These are phyloP conservation scores for Torymus auratus DNA, from an alignment of 2,888 invertebrate genomes.

Conservation along the genomic window DNA sequence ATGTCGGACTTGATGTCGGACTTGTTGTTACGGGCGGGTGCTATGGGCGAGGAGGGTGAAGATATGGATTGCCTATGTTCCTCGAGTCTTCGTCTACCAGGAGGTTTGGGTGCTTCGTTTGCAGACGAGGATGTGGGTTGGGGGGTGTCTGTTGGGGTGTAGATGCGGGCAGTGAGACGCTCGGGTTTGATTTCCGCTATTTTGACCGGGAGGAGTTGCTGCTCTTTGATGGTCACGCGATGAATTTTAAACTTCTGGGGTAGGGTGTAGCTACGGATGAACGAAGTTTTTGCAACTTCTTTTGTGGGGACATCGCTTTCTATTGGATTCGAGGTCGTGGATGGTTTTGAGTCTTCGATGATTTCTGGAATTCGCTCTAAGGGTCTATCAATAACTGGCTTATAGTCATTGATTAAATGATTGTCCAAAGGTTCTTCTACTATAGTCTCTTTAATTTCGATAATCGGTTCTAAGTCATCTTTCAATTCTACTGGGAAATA, in stretches of 20 bases:
- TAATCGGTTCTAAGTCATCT: not conserved
- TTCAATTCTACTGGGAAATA: not conserved
- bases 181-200: conserved; percentile 39
- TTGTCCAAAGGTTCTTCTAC: not conserved
- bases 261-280: not conserved
- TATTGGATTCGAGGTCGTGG: no score
- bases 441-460: not conserved
- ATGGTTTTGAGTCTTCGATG: not conserved
- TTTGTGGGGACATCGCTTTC: no score
- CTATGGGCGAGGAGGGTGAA: conserved; percentile 33
- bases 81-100: conserved; percentile 60
- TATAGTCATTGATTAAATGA: not conserved
- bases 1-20: conserved; percentile 3
- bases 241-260: not conserved
- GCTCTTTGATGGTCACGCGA: conserved; percentile 28
- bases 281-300: no score
- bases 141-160: not conserved
- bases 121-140: not conserved
- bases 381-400: not conserved
- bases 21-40: conserved; percentile 7
- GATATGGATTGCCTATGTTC: conserved; percentile 24
- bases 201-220: conserved; percentile 17
- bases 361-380: not conserved
- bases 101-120: conserved; percentile 56
- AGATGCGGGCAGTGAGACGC: conserved; percentile 36